Percentiles rank a stretch among this genome's conserved stretches.
These are phyloP conservation scores for Fragum whitleyi DNA, from an alignment of 2,888 invertebrate species.

Conservation along the genomic window DNA sequence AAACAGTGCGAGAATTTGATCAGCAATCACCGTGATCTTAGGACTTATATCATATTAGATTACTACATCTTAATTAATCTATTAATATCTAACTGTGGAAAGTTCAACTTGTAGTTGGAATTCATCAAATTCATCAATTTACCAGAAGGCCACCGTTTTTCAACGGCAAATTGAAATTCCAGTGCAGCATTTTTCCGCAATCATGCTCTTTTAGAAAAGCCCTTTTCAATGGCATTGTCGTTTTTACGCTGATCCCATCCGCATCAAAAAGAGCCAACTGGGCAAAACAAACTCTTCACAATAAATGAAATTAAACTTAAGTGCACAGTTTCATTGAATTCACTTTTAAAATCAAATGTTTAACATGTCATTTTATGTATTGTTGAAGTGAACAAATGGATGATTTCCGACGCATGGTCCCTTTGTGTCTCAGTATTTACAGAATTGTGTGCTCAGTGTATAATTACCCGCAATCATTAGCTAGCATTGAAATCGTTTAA, in stretches of 20 bases:
- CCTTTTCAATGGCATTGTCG: too few relatives aligned
- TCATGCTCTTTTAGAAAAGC: too few relatives aligned
- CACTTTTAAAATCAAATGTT: slow-evolving; percentile 11
- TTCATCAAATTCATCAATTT: too few relatives aligned
- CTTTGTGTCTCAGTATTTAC: slow-evolving; percentile 15
- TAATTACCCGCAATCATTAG: slow-evolving; percentile 27
- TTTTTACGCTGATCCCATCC: not conserved
- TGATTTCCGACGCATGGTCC: slow-evolving; percentile 14
- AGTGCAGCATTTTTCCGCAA: too few relatives aligned
- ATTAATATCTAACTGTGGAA: too few relatives aligned
- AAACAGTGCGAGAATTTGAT: too few relatives aligned
- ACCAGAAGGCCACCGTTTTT: too few relatives aligned
- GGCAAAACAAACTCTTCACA: slow-evolving; percentile 1
- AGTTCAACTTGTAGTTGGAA: too few relatives aligned
- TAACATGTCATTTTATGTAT: slow-evolving; percentile 10
- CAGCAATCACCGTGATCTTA: too few relatives aligned
- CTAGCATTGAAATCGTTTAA: slow-evolving; percentile 26
- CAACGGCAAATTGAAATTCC: too few relatives aligned
- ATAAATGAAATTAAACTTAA: slow-evolving; percentile 2
- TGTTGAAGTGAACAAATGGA: slow-evolving; percentile 21
- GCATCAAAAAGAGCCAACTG: not conserved
- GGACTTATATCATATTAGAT: too few relatives aligned
- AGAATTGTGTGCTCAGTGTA: slow-evolving; percentile 18
- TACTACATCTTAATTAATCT: too few relatives aligned
- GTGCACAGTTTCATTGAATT: not conserved